Evolutionary conservation across 2,797 vertebrate species (phyloP), one percentile per base, ranked within the genome.

Genomic region (Pipistrellus kuhlii): DNA sequence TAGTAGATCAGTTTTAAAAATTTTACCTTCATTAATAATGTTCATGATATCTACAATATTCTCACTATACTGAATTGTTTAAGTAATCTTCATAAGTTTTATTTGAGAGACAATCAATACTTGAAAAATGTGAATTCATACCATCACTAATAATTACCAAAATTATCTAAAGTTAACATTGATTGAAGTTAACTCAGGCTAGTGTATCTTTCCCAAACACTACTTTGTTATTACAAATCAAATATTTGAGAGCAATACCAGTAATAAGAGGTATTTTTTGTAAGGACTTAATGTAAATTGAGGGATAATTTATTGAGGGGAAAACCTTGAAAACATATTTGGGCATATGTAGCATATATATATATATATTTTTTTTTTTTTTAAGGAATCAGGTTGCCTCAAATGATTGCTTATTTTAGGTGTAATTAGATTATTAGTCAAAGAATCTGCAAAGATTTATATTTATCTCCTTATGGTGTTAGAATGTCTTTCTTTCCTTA

Each of bases 1-100:
- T 85, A 81, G 18, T 90, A 59, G 23, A 30, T 71, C 6, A 78
- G 21, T 82, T 89, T 91, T 92, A 44, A 53, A 82, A 88, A 44
- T 55, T 85, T 93, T 18, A 27, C 44, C 44, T 90, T 1, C 13
- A 69, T 86, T 89, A 35, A 51, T 86, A 85, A 64, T 53, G 73
- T 78, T 83, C 55, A 69, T 88, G 55, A 41, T 78, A 41, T 82
- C 35, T 89, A 35, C 11, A 51, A 8, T 90, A 92, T 46, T 92
- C 32, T 88, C n/a, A 81, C 2, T 23, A 53, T 82, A 55, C 18
- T 92, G n/a, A 92, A 66, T 82, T 72, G 48, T 35, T 68, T 92
- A 92, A 82, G 21, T 92, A n/a, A 93, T 77, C 69, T 88, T 82
- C 86, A 51, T 72, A 80, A 23, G 15, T 95, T 93, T 95, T 89